Conservation (phyloP, 2,888 invertebrate genomes). For the Macrophya alboannulata region DNA sequence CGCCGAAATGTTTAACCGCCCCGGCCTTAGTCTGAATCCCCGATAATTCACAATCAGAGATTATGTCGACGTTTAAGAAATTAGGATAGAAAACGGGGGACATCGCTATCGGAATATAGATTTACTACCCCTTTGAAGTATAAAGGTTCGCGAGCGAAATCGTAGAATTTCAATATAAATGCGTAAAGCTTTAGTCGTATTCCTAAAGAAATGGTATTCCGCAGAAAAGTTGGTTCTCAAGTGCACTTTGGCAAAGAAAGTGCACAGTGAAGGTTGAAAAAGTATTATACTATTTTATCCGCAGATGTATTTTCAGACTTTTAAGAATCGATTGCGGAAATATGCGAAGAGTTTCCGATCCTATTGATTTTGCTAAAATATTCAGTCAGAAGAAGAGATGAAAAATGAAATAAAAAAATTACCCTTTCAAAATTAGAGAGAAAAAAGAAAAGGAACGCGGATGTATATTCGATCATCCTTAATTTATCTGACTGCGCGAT, state of each 20-base stretch:
- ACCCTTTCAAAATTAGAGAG: background rate
- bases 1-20: background rate
- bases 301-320: background rate
- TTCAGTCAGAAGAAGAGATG: background rate
- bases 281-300: background rate
- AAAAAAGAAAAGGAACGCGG: background rate
- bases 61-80: background rate
- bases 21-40: background rate
- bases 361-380: background rate
- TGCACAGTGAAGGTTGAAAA: background rate
- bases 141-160: background rate
- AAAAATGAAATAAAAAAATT: background rate
- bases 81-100: background rate
- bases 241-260: slow-evolving; percentile 32
- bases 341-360: background rate
- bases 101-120: background rate
- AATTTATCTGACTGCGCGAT: background rate
- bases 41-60: slow-evolving; percentile 21
- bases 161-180: background rate
- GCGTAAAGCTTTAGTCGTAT: background rate
- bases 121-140: background rate
- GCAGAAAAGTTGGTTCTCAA: background rate
- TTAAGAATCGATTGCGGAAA: background rate
- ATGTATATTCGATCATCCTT: background rate
- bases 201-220: slow-evolving; percentile 7